Base-by-base conservation (phyloP, 2,797 vertebrate genomes). In the Mus minutoides region DNA sequence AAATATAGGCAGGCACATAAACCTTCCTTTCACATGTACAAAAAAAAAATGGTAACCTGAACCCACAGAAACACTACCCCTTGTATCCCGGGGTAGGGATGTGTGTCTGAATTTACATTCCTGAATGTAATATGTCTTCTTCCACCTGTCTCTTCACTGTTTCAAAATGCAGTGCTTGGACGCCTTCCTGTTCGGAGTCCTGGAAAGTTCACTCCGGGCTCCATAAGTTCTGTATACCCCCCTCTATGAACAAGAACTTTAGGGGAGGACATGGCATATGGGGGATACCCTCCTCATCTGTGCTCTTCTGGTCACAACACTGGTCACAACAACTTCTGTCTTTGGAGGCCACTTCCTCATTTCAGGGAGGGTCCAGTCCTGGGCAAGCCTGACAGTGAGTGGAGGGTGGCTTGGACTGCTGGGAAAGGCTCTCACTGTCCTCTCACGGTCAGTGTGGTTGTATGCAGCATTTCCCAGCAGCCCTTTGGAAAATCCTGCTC, bases 11-110 rank as follows among this genome's bases (percentile, higher is more conserved):
- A 6, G 46, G 22, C 29, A 54, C 6, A 58, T 22, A 49, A 6
- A 64, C 6, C 75, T 87, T 96, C 67, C 60, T 88, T 76, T 80
- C 13, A 37, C 14, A 37, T 1, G 34, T 86, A n/a, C 19, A 85
- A 85, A 67, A 64, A 21, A 83, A 43, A 8, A 54, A 46, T 5
- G 31, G 37, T 37, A 96, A 71, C 52, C 62, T 73, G 71, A 40
- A 95, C 92, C 79, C 43, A n/a, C 13, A 75, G 90, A 90, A 90
- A 90, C 26, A 40, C 56, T 80, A 82, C 43, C 52, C 34, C n/a
- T 91, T 91, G 40, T 1, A 76, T 43, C 86, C 37, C 29, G 4
- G n/a, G 69, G n/a, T 31, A 14, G 19, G 54, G 80, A 19, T 31
- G 13, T 46, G 46, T 73, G 6, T 88, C 52, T 79, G 26, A 69